Base-by-base conservation (phyloP, 2,797 vertebrate species). In the Meriones psammophilus region DNA sequence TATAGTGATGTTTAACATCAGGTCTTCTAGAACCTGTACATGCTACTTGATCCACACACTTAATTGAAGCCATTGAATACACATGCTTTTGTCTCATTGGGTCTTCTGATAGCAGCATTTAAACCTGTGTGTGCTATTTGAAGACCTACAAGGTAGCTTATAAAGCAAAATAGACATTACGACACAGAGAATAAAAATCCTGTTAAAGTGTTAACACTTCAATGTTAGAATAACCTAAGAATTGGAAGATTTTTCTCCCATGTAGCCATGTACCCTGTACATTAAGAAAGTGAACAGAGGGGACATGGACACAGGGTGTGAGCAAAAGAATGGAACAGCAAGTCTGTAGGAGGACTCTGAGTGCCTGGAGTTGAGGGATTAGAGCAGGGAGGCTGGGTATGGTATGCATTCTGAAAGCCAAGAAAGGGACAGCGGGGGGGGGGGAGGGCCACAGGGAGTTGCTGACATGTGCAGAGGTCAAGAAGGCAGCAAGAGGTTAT, bases 1-100 rank as follows among this genome's bases (percentile, higher is more conserved):
- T 92, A 73, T 13, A 95, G 89, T 58, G 68, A 54, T 71, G n/a
- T 95, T 97, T 88, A 62, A 90, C 71, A 79, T 88, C 1, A 54
- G 46, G 60, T 86, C 50, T 85, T 76, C 80, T 86, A 93, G 95
- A 94, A 58, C 56, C 56, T 58, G 56, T 58, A 62, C 20, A 36
- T 58, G 56, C 28, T 46, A 18, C 86, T 89, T 79, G 78, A 54
- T 81, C 50, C 56, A 78, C 89, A 86, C 87, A 30, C 2, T 83
- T 60, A 88, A 76, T 17, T 66, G 88, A 54, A 83, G 73, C 64
- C 74, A 69, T 95, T 83, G 66, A 88, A 42, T 22, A 36, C 5
- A 20, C 24, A 73, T 26, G 80, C 69, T 74, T 81, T 46, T 1
- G 64, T 46, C 77, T 79, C 10, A 3, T 0, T 8, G 54, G 79